phyloP scores from a whole-genome alignment of 2,113 vertebrate genomes.

The Coracopsis vasa region DNA sequence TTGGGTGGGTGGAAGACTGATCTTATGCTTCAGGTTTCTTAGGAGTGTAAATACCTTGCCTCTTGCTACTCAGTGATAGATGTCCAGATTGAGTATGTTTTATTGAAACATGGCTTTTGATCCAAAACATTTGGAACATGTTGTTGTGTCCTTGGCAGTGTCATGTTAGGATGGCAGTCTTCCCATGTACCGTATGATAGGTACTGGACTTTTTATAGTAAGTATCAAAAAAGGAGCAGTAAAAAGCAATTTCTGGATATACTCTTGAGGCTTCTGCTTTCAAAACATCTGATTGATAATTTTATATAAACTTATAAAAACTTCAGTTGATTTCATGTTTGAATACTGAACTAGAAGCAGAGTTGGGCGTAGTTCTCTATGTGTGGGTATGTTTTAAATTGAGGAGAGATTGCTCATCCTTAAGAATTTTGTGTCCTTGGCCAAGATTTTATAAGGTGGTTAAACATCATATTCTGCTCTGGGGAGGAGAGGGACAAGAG shows the following conservation, averaged over 20 bases:
- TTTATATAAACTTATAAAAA: background rate
- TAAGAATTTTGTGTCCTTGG: background rate
- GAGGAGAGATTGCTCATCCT: background rate
- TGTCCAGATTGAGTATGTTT: background rate
- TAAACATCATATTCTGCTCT: background rate
- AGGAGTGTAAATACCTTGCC: background rate
- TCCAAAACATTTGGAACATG: background rate
- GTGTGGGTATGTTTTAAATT: background rate
- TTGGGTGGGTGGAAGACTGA: background rate
- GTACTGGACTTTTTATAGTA: background rate
- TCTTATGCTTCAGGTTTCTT: background rate
- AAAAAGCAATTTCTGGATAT: background rate
- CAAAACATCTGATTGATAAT: background rate
- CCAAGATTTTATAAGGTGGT: background rate
- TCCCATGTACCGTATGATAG: background rate
- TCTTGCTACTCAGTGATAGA: background rate
- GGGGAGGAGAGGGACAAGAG: background rate
- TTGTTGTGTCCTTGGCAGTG: background rate
- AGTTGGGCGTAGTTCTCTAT: background rate
- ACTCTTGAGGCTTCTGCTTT: background rate
- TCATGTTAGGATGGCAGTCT: background rate
- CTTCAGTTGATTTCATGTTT: background rate
- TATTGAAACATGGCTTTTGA: background rate
- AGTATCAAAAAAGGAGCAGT: background rate
- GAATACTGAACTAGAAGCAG: background rate